A percentile compares a stretch with the other conserved stretches of the same genome.
Conservation (phyloP, 2,113 vertebrate genomes). For the Dascyllus trimaculatus region DNA sequence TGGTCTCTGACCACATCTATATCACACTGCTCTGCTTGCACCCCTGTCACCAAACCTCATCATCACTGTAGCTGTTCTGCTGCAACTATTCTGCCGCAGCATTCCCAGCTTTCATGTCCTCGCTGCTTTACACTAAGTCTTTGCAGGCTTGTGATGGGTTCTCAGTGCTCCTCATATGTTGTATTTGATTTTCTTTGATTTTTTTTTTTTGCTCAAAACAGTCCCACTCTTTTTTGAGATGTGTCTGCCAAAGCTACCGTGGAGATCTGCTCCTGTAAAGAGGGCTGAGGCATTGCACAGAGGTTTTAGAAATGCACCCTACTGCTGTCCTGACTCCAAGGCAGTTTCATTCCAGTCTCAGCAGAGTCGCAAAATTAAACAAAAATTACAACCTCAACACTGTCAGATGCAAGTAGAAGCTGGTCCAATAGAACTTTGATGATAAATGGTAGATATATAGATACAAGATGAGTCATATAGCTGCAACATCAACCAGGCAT, state of each 20-base stretch:
- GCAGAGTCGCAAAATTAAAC: slow-evolving; percentile 37
- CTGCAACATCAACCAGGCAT: slow-evolving; percentile 27
- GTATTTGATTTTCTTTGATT: neutral
- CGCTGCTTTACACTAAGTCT: slow-evolving; percentile 17
- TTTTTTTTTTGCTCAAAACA: slow-evolving; percentile 9
- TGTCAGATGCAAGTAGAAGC: slow-evolving; percentile 23
- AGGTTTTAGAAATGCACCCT: slow-evolving; percentile 54
- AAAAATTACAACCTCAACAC: slow-evolving; percentile 47
- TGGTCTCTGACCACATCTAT: slow-evolving; percentile 46
- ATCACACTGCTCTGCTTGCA: slow-evolving; percentile 41
- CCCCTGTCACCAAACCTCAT: slow-evolving; percentile 68
- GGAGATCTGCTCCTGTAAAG: slow-evolving; percentile 43
- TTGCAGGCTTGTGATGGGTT: slow-evolving; percentile 4
- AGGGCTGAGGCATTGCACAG: slow-evolving; percentile 38
- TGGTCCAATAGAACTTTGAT: slow-evolving; percentile 26
- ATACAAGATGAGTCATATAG: slow-evolving; percentile 1
- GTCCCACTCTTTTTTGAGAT: slow-evolving; percentile 13
- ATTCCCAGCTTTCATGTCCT: slow-evolving; percentile 11
- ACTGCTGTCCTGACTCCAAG: slow-evolving; percentile 13
- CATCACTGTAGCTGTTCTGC: slow-evolving; percentile 47
- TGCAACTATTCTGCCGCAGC: slow-evolving; percentile 43
- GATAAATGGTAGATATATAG: neutral
- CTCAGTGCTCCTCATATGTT: slow-evolving; percentile 7
- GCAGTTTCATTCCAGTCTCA: slow-evolving; percentile 39
- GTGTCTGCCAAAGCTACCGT: slow-evolving; percentile 17